A percentile compares a stretch with the other conserved stretches of the same genome.
phyloP scores from a whole-genome alignment of 1,140 invertebrate species.

The Dreissena rostriformis region DNA sequence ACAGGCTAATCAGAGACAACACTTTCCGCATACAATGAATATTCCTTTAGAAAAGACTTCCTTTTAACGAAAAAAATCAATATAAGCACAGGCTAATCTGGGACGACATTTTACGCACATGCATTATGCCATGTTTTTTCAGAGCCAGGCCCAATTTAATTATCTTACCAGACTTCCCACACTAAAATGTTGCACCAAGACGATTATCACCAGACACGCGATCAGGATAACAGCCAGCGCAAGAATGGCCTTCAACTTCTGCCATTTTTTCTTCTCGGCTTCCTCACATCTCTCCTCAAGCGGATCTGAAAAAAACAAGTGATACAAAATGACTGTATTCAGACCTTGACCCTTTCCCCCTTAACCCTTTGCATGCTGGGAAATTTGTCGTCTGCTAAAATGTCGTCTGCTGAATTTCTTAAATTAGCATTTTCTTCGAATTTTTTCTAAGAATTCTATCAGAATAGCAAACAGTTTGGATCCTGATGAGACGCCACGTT shows the following conservation, averaged over 20 bases:
- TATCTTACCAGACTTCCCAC: background rate
- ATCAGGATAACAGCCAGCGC: slow-evolving; percentile 27
- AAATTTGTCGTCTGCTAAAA: background rate
- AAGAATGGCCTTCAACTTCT: slow-evolving; percentile 17
- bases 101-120: background rate
- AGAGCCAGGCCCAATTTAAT: background rate
- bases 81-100: background rate
- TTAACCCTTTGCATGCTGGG: too few species aligned
- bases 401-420: too few species aligned
- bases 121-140: background rate
- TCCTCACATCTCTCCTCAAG: slow-evolving; percentile 3
- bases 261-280: background rate
- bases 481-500: too few species aligned
- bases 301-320: slow-evolving; percentile 38
- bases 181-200: slow-evolving; percentile 28
- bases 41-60: too few species aligned
- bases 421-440: too few species aligned
- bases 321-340: background rate
- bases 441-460: too few species aligned
- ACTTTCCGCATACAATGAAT: background rate
- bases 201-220: slow-evolving; percentile 24
- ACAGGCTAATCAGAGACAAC: background rate
- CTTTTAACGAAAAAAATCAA: background rate
- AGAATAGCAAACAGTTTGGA: too few species aligned
- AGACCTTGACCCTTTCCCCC: background rate